These are phyloP conservation scores for Drosophila kurseongensis DNA, from an alignment of 1,140 invertebrate species.

Conservation along the genomic window DNA sequence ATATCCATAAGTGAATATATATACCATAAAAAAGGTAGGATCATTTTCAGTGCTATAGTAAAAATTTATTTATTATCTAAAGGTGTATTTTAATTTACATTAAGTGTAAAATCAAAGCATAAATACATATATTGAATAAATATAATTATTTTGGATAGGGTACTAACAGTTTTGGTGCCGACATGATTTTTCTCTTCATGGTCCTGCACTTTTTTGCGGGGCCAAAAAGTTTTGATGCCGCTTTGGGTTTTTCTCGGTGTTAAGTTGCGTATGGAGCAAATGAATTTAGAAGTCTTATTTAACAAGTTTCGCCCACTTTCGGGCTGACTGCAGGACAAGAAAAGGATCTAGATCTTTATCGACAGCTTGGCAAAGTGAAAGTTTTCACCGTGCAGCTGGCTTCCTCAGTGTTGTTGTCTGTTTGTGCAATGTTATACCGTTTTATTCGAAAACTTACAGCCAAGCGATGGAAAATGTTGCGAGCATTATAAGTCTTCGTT, in stretches of 20 bases:
- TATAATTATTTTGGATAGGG: not conserved
- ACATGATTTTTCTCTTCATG: not conserved
- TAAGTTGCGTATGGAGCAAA: conserved; percentile 74
- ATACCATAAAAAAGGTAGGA: no score
- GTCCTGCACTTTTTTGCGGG: conserved; percentile 12
- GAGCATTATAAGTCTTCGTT: conserved; percentile 30
- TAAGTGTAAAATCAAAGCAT: no score
- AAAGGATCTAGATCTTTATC: conserved; percentile 46
- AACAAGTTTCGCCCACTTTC: conserved; percentile 63
- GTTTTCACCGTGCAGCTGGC: conserved; percentile 46
- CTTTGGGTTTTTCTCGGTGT: conserved; percentile 66
- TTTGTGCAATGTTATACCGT: conserved; percentile 51
- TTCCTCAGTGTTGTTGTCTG: conserved; percentile 35
- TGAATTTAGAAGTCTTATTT: conserved; percentile 83
- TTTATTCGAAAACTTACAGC: conserved; percentile 47
- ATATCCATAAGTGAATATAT: no score
- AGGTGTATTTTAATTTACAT: no score
- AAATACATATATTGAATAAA: no score
- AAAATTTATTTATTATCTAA: no score
- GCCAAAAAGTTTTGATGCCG: conserved; percentile 50
- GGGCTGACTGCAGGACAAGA: conserved; percentile 12
- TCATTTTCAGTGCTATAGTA: no score
- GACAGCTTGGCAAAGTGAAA: conserved; percentile 68
- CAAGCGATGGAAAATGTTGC: conserved; percentile 37
- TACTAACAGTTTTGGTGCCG: not conserved